phyloP scores from a whole-genome alignment of 2,113 vertebrate genomes.

The Neotragus moschatus region DNA sequence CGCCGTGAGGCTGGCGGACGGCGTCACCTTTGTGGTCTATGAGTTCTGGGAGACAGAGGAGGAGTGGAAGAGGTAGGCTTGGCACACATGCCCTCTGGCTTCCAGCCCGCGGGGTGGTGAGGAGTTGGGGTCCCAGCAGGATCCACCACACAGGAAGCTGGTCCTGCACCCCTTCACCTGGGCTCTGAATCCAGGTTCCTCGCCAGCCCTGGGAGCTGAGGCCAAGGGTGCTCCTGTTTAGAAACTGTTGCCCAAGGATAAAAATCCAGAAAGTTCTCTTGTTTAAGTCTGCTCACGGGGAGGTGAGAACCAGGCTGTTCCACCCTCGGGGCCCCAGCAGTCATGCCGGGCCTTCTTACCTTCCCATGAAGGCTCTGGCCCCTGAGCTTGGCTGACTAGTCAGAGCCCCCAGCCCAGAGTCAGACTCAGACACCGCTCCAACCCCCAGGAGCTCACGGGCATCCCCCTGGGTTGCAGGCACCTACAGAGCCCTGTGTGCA shows the following conservation, averaged over 20 bases:
- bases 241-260: neutral
- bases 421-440: rapidly evolving
- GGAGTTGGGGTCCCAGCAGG: too few relatives aligned
- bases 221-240: too few relatives aligned
- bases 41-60: conserved; percentile 97
- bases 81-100: rapidly evolving
- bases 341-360: too few relatives aligned
- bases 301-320: too few relatives aligned
- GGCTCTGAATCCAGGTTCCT: neutral
- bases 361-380: neutral
- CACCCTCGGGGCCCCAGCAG: rapidly evolving
- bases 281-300: rapidly evolving
- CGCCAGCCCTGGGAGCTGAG: neutral
- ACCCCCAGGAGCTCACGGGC: neutral
- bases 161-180: neutral
- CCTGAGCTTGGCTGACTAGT: rapidly evolving
- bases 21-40: conserved; percentile 91
- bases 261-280: neutral
- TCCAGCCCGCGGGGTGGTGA: neutral
- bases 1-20: conserved; percentile 87
- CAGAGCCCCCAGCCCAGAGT: neutral
- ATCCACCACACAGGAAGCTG: rapidly evolving
- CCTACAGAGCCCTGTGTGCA: conserved; percentile 89
- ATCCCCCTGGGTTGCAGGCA: conserved; percentile 78
- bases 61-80: conserved; percentile 90